Conservation (phyloP, 1,140 invertebrate species). For the Pogonomyrmex barbatus region DNA sequence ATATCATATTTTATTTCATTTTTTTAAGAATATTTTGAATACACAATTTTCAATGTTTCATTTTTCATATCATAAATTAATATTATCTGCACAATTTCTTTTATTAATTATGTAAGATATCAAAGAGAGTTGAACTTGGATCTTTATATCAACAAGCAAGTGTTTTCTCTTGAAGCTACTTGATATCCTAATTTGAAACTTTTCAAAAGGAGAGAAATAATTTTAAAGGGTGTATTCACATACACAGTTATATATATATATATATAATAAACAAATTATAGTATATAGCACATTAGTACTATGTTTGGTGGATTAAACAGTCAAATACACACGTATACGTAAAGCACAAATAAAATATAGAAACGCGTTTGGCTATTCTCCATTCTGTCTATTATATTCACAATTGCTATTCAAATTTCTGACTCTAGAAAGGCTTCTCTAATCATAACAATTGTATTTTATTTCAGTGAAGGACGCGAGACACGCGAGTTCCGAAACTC, state of each 20-base stretch:
- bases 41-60: background rate
- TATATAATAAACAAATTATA: background rate
- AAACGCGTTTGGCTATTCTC: background rate
- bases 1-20: too few species aligned
- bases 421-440: background rate
- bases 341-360: background rate
- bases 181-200: background rate
- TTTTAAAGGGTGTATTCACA: background rate
- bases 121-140: background rate
- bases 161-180: background rate
- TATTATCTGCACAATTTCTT: background rate
- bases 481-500: conserved; percentile 79
- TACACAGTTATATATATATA: background rate
- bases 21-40: too few species aligned
- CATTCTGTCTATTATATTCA: too few species aligned
- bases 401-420: background rate
- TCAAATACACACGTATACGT: background rate
- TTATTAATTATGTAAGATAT: background rate
- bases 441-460: conserved; percentile 15
- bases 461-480: conserved; percentile 80
- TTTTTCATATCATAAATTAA: background rate
- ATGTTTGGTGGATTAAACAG: background rate
- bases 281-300: background rate
- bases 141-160: background rate
- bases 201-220: background rate